These are phyloP conservation scores for Drosophila nebulosa DNA, from an alignment of 1,140 invertebrate genomes.

Conservation along the genomic window DNA sequence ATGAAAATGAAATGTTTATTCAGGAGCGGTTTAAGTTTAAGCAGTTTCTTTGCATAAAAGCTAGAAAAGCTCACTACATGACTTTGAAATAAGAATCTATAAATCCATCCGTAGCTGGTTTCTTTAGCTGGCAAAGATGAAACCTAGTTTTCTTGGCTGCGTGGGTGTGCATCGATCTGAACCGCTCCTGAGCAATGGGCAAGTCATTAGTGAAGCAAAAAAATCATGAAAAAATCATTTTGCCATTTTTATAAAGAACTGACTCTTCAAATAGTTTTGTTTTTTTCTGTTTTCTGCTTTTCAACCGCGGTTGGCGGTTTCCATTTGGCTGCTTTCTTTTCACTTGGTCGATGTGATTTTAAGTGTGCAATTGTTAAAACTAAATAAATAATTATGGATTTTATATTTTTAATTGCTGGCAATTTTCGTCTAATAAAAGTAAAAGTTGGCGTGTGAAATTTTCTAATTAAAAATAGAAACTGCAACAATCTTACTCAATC, in stretches of 20 bases:
- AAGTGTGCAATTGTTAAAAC: constrained; percentile 11
- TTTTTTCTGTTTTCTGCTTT: neutral
- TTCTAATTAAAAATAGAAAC: constrained; percentile 1
- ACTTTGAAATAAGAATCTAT: too few species aligned
- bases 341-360: neutral
- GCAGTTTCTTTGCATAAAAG: too few species aligned
- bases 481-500: neutral
- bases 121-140: too few species aligned
- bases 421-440: constrained; percentile 49
- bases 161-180: neutral
- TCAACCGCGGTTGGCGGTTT: neutral
- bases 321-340: neutral
- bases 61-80: too few species aligned
- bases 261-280: constrained; percentile 24
- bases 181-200: neutral
- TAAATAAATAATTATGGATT: constrained; percentile 8
- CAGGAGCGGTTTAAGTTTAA: neutral
- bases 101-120: too few species aligned
- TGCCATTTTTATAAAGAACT: neutral
- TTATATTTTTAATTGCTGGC: constrained; percentile 45
- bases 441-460: constrained; percentile 50
- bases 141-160: too few species aligned
- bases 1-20: constrained; percentile 43
- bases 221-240: neutral
- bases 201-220: neutral